Percentiles rank a stretch among this genome's conserved stretches.
These are phyloP conservation scores for Lithobates pipiens DNA, from an alignment of 2,797 vertebrate genomes.

Conservation along the genomic window DNA sequence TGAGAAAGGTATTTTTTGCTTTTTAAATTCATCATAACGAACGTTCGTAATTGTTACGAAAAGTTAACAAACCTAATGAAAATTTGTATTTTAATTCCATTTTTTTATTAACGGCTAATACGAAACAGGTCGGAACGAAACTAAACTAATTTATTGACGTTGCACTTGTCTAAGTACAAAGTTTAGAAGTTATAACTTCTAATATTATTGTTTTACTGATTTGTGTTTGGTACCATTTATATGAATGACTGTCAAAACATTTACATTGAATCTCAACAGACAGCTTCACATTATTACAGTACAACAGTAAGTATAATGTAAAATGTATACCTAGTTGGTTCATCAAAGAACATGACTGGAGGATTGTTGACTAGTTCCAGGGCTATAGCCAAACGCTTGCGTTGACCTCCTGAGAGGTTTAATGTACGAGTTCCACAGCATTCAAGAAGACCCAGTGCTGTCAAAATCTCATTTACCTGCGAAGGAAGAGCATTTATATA, in stretches of 20 bases:
- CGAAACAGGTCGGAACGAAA: too few relatives aligned
- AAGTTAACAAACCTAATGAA: too few relatives aligned
- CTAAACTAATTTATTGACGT: too few relatives aligned
- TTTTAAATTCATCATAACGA: too few relatives aligned
- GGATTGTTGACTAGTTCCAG: conserved; percentile 98
- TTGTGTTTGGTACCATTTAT: neutral
- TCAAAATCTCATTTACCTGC: conserved; percentile 96
- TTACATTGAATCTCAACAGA: neutral
- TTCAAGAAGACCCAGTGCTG: conserved; percentile 91
- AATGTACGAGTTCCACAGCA: conserved; percentile 91
- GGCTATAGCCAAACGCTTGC: conserved; percentile 95
- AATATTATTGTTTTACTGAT: too few relatives aligned
- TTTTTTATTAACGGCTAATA: too few relatives aligned
- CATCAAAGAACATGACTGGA: conserved; percentile 98
- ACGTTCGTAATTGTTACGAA: too few relatives aligned
- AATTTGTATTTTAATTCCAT: too few relatives aligned
- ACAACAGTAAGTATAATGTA: neutral
- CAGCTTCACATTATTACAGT: neutral
- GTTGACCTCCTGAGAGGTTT: conserved; percentile 91
- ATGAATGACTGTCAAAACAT: neutral
- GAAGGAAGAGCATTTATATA: neutral
- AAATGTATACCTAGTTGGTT: conserved; percentile 90
- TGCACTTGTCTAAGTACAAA: too few relatives aligned
- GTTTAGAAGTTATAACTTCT: too few relatives aligned
- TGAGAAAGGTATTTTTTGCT: too few relatives aligned